A percentile compares a stretch with the other conserved stretches of the same genome.
Conservation (phyloP, 2,888 invertebrate species). For the Lasioglossum oenotherae region DNA sequence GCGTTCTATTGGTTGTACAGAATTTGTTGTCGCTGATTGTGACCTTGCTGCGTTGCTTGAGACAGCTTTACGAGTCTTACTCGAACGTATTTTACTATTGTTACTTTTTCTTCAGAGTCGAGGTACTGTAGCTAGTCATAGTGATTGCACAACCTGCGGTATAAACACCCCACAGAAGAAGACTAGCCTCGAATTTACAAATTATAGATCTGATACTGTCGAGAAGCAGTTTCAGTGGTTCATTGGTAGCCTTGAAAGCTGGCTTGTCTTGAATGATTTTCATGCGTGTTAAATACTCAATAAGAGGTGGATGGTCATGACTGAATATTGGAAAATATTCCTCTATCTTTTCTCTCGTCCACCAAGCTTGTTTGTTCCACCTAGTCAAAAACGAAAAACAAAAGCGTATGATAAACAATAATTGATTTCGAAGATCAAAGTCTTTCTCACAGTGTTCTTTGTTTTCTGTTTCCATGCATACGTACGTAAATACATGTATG, state of each 20-base stretch:
- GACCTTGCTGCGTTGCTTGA: not conserved
- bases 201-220: slow-evolving; percentile 85
- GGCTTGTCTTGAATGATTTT: slow-evolving; percentile 84
- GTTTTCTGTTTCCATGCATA: not conserved
- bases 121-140: slow-evolving; percentile 78
- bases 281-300: slow-evolving; percentile 87
- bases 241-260: slow-evolving; percentile 80
- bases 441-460: not conserved
- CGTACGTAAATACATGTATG: not conserved
- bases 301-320: slow-evolving; percentile 86
- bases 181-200: slow-evolving; percentile 85
- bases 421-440: not conserved
- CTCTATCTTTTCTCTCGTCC: slow-evolving; percentile 86
- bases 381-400: slow-evolving; percentile 28
- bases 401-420: not conserved
- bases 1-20: not conserved
- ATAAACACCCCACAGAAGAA: slow-evolving; percentile 86
- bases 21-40: not conserved
- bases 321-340: slow-evolving; percentile 88
- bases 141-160: slow-evolving; percentile 86
- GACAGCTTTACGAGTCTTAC: not conserved
- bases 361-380: slow-evolving; percentile 83
- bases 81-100: not conserved
- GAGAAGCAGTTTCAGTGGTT: slow-evolving; percentile 84
- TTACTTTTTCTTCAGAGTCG: slow-evolving; percentile 69